A percentile compares a stretch with the other conserved stretches of the same genome.
Evolutionary conservation across 2,888 invertebrate genomes (phyloP).

Genomic region (Platerodrilus igneus): DNA sequence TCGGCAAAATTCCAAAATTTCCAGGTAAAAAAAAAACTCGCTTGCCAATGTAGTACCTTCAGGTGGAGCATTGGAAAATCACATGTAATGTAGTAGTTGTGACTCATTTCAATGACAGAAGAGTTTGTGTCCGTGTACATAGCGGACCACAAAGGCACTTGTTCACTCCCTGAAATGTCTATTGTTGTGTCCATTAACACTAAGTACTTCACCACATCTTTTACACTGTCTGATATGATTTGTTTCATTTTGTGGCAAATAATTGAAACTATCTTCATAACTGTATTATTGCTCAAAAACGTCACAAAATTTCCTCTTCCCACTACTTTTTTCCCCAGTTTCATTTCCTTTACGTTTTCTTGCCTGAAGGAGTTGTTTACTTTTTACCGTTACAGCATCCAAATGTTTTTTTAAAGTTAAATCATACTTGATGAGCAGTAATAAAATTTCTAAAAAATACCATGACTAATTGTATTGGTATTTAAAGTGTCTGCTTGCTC

Average conservation of each 20-base stretch:
- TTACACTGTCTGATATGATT: conserved; percentile 1
- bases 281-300: conserved; percentile 3
- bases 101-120: no score
- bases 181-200: conserved; percentile 4
- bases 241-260: conserved; percentile 2
- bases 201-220: conserved; percentile 2
- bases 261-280: conserved; percentile 2
- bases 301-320: conserved; percentile 3
- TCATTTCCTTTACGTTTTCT: no score
- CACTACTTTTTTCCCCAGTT: background rate
- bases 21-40: no score
- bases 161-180: background rate
- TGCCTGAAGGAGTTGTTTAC: background rate
- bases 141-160: conserved; percentile 2
- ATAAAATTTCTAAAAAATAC: conserved; percentile 4
- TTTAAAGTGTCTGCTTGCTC: no score
- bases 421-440: conserved; percentile 2
- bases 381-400: background rate
- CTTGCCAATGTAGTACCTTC: no score
- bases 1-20: no score
- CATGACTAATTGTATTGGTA: conserved; percentile 2
- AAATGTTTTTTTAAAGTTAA: conserved; percentile 2
- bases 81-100: no score
- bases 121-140: background rate
- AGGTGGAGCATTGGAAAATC: no score